Conservation (phyloP, 2,113 vertebrate species). For the Podarcis cretensis region DNA sequence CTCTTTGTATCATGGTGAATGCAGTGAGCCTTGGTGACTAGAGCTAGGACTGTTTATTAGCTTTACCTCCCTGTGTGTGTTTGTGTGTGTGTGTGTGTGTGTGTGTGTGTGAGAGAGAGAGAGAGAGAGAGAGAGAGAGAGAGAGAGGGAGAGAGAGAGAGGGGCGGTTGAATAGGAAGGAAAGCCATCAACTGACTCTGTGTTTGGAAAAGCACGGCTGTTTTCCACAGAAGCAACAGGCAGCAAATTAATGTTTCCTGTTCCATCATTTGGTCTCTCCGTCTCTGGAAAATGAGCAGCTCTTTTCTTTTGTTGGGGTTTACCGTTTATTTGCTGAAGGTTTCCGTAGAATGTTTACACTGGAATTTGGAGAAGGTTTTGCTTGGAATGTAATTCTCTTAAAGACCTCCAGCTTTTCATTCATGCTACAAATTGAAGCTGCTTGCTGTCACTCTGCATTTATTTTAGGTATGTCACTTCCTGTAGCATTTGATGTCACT, state of each 20-base stretch:
- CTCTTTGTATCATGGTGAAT: constrained; percentile 23
- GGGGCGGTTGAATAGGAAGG: constrained; percentile 43
- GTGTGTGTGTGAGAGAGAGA: too few species aligned
- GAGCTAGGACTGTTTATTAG: constrained; percentile 38
- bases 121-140: not conserved
- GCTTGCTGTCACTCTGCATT: not conserved
- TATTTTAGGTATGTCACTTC: not conserved
- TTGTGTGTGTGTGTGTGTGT: not conserved
- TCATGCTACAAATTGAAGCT: not conserved
- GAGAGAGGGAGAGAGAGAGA: not conserved
- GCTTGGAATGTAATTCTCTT: not conserved
- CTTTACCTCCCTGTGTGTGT: not conserved
- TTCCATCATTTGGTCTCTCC: constrained; percentile 52
- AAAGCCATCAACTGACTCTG: constrained; percentile 48
- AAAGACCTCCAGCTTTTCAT: not conserved
- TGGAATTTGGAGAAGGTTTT: not conserved
- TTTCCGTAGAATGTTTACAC: not conserved
- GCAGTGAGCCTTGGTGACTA: not conserved
- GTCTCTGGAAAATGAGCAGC: constrained; percentile 48
- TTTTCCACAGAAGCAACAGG: constrained; percentile 54
- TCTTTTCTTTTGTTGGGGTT: constrained; percentile 10
- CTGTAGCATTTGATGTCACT: not conserved
- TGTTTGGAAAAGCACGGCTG: constrained; percentile 12
- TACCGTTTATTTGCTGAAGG: not conserved
- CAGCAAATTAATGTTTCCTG: constrained; percentile 39